Percentiles rank a stretch among this genome's conserved stretches.
phyloP scores from a whole-genome alignment of 2,113 vertebrate genomes.

The Coryphaenoides rupestris region DNA sequence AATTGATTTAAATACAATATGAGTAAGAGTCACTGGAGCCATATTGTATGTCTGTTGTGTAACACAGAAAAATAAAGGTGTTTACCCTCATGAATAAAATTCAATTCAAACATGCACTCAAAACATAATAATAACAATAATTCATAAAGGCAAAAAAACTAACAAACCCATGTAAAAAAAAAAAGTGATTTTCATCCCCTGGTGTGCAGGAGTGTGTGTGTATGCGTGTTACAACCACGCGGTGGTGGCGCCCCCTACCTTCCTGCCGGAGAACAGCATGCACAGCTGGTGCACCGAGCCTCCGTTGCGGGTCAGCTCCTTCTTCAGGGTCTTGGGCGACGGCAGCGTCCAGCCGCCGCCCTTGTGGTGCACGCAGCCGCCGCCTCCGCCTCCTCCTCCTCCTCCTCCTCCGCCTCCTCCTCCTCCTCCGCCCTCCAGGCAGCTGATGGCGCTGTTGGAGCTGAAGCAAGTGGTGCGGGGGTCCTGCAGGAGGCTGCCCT shows the following conservation, averaged over 20 bases:
- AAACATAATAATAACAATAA: no score
- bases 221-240: not conserved
- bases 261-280: conserved; percentile 89
- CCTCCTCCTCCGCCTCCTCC: conserved; percentile 8
- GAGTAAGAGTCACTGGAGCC: no score
- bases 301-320: conserved; percentile 85
- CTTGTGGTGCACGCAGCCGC: conserved; percentile 38
- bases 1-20: no score
- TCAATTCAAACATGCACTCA: no score
- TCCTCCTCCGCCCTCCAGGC: conserved; percentile 67
- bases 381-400: conserved; percentile 24
- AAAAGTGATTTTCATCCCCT: not conserved
- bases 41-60: no score
- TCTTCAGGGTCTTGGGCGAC: conserved; percentile 90
- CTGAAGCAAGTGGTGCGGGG: conserved; percentile 82
- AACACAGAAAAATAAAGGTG: no score
- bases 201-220: not conserved
- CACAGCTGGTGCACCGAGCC: conserved; percentile 93
- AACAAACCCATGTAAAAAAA: no score
- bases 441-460: conserved; percentile 92
- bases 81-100: no score
- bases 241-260: conserved; percentile 67
- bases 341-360: conserved; percentile 81
- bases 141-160: no score
- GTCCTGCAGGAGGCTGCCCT: conserved; percentile 93